A percentile compares a stretch with the other conserved stretches of the same genome.
Evolutionary conservation across 1,140 invertebrate species (phyloP).

Genomic region (Drosophila oshimai): DNA sequence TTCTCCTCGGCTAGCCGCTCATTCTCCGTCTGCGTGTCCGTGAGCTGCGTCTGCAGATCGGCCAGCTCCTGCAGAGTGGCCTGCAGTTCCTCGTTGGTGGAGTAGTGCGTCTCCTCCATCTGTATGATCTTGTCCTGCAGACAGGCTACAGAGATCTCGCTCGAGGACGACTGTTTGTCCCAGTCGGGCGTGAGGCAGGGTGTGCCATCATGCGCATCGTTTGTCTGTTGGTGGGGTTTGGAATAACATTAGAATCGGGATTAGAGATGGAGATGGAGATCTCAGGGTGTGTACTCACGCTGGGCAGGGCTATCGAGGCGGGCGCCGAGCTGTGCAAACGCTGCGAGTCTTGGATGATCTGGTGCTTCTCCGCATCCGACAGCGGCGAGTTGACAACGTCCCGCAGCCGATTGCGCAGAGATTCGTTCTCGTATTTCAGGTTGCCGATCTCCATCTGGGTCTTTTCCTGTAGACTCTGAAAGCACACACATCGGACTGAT

Average conservation of each 20-base stretch:
- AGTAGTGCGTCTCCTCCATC: constrained; percentile 86
- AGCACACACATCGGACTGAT: constrained; percentile 13
- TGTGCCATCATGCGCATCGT: constrained; percentile 83
- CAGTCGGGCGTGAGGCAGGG: constrained; percentile 89
- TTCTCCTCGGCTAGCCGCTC: constrained; percentile 94
- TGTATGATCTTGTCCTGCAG: constrained; percentile 95
- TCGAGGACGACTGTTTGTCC: constrained; percentile 94
- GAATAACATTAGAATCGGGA: not conserved
- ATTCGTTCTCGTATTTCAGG: constrained; percentile 89
- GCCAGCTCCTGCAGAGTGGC: constrained; percentile 96
- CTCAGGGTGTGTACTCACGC: constrained; percentile 76
- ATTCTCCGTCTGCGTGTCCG: constrained; percentile 93
- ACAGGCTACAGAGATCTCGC: constrained; percentile 95
- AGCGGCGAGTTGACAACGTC: constrained; percentile 90
- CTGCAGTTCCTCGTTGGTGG: constrained; percentile 97
- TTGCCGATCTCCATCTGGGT: constrained; percentile 86
- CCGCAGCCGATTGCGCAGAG: constrained; percentile 87
- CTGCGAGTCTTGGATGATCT: constrained; percentile 87
- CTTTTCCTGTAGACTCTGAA: constrained; percentile 84
- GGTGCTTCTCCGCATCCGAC: constrained; percentile 92
- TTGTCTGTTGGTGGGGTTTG: constrained; percentile 25
- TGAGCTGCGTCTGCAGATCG: constrained; percentile 93
- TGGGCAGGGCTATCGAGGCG: constrained; percentile 85
- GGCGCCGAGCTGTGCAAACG: constrained; percentile 86
- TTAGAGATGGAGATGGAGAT: constrained; percentile 4